Percentiles rank a stretch among this genome's conserved stretches.
phyloP scores from a whole-genome alignment of 2,888 invertebrate species.

The Drosophila stalkeri region DNA sequence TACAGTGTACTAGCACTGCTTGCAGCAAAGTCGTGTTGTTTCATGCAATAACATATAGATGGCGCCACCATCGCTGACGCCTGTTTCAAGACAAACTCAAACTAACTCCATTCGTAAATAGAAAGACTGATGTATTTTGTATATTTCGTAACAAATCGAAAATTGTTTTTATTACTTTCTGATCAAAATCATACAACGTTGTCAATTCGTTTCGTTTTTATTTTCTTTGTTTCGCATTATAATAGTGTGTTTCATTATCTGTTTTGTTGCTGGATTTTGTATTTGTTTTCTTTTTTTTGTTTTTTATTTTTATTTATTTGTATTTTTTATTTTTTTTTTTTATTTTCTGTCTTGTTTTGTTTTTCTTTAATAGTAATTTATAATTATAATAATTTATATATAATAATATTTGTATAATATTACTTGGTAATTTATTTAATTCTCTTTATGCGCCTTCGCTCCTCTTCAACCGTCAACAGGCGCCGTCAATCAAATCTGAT shows the following conservation, averaged over 20 bases:
- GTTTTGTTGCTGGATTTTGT: constrained; percentile 52
- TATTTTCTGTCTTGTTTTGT: constrained; percentile 47
- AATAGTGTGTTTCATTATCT: constrained; percentile 67
- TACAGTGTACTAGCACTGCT: no score
- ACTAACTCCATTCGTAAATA: not conserved
- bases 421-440: constrained; percentile 81
- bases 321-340: constrained; percentile 26
- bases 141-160: constrained; percentile 80
- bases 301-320: constrained; percentile 17
- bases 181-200: constrained; percentile 85
- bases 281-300: constrained; percentile 35
- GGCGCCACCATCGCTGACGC: constrained; percentile 1
- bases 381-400: constrained; percentile 81
- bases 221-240: constrained; percentile 52
- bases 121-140: constrained; percentile 53
- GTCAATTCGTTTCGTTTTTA: constrained; percentile 80
- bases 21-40: not conserved
- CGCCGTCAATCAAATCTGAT: constrained; percentile 41
- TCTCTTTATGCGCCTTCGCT: constrained; percentile 53
- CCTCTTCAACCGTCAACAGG: constrained; percentile 4
- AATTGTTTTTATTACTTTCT: constrained; percentile 82
- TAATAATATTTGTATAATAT: constrained; percentile 80
- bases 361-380: constrained; percentile 73
- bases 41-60: not conserved
- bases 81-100: not conserved